These are phyloP conservation scores for Scotopteryx bipunctaria DNA, from an alignment of 2,888 invertebrate species.

Conservation along the genomic window DNA sequence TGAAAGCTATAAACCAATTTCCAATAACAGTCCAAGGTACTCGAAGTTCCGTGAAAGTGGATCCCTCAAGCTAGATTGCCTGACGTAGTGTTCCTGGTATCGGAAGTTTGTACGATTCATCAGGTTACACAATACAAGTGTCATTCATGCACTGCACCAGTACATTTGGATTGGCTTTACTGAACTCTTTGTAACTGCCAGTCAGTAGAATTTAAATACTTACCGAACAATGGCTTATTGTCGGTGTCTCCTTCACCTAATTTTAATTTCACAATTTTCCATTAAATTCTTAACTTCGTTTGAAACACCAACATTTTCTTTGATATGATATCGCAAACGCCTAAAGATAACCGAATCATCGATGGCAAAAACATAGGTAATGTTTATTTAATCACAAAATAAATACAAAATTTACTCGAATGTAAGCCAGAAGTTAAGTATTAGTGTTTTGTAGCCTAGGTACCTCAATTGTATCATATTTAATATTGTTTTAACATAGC, in stretches of 20 bases:
- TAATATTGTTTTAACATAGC: no score
- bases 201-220: slow-evolving; percentile 31
- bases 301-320: slow-evolving; percentile 12
- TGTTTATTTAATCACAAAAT: slow-evolving; percentile 20
- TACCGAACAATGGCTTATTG: slow-evolving; percentile 48
- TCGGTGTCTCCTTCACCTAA: slow-evolving; percentile 45
- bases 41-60: slow-evolving; percentile 45
- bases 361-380: slow-evolving; percentile 13
- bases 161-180: slow-evolving; percentile 19
- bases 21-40: slow-evolving; percentile 29
- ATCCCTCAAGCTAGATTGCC: slow-evolving; percentile 43
- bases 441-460: no score
- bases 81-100: slow-evolving; percentile 53
- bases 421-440: no score
- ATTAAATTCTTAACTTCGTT: slow-evolving; percentile 7
- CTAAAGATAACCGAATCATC: slow-evolving; percentile 23
- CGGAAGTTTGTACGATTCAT: slow-evolving; percentile 42
- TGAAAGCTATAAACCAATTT: slow-evolving; percentile 23
- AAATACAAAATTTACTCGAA: slow-evolving; percentile 9
- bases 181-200: slow-evolving; percentile 33
- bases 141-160: slow-evolving; percentile 29
- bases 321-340: slow-evolving; percentile 19
- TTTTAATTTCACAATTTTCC: slow-evolving; percentile 38
- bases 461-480: no score
- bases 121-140: slow-evolving; percentile 47